Conservation (phyloP, 2,113 vertebrate species). For the Cololabis saira region DNA sequence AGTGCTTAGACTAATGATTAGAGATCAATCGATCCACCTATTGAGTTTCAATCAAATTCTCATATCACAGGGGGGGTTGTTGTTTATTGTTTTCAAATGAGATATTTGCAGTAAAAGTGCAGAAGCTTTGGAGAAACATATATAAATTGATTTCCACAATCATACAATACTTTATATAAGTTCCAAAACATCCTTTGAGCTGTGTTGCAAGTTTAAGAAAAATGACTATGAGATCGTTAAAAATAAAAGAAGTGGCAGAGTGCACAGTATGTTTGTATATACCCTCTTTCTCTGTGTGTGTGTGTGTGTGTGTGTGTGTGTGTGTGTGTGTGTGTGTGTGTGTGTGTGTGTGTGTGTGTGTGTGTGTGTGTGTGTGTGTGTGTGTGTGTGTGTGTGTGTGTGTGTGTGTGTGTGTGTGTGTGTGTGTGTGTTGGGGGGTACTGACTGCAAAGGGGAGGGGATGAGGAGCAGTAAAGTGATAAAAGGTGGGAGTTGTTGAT, state of each 20-base stretch:
- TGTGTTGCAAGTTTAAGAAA: neutral
- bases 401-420: too few relatives aligned
- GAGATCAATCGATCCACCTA: too few relatives aligned
- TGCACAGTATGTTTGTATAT: slow-evolving; percentile 2
- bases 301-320: neutral
- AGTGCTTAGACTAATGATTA: too few relatives aligned
- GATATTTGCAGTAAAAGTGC: too few relatives aligned
- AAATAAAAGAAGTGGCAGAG: slow-evolving; percentile 2
- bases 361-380: slow-evolving; percentile 26
- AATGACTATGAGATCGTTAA: neutral
- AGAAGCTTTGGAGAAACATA: too few relatives aligned
- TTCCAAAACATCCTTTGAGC: neutral
- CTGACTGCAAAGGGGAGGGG: neutral
- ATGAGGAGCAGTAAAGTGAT: slow-evolving; percentile 6
- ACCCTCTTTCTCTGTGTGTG: too few relatives aligned
- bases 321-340: neutral
- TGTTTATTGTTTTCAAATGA: too few relatives aligned
- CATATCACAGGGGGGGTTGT: too few relatives aligned
- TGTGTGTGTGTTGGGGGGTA: too few relatives aligned
- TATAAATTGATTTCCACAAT: too few relatives aligned
- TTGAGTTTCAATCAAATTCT: too few relatives aligned
- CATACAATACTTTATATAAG: neutral
- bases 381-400: too few relatives aligned
- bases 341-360: neutral
- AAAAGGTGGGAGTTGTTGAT: slow-evolving; percentile 31